Conservation (phyloP, 2,113 vertebrate species). For the Mola mola region DNA sequence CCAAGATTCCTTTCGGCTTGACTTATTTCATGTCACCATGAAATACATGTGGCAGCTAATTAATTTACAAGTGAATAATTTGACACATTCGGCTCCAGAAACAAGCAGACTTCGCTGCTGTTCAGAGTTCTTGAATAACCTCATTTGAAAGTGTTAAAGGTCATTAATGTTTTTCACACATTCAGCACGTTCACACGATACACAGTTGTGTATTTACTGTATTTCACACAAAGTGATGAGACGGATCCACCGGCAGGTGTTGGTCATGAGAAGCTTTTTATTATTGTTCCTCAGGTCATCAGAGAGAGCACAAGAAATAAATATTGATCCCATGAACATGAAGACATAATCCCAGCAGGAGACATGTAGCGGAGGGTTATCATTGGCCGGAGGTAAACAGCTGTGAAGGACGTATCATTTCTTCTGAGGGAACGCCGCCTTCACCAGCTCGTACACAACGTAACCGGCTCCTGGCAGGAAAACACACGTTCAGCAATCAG, state of each 20-base stretch:
- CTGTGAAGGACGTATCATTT: slow-evolving; percentile 41
- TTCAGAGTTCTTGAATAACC: too few species aligned
- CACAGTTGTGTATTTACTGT: too few species aligned
- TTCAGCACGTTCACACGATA: too few species aligned
- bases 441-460: slow-evolving; percentile 80
- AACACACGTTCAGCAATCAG: background rate
- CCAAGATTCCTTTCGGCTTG: too few species aligned
- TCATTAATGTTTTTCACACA: too few species aligned
- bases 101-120: too few species aligned
- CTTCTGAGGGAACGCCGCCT: slow-evolving; percentile 85
- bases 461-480: slow-evolving; percentile 82
- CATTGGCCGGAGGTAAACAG: slow-evolving; percentile 30
- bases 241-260: background rate
- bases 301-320: slow-evolving; percentile 77
- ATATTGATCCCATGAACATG: slow-evolving; percentile 85
- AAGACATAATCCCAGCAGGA: slow-evolving; percentile 65
- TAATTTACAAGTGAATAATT: too few species aligned
- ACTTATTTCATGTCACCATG: too few species aligned
- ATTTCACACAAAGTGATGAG: background rate
- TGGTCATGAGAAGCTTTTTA: slow-evolving; percentile 75
- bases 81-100: too few species aligned
- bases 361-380: slow-evolving; percentile 43
- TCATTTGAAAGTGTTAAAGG: too few species aligned
- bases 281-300: slow-evolving; percentile 85
- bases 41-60: too few species aligned